Conservation (phyloP, 2,113 vertebrate species). For the Dromaius novaehollandiae region DNA sequence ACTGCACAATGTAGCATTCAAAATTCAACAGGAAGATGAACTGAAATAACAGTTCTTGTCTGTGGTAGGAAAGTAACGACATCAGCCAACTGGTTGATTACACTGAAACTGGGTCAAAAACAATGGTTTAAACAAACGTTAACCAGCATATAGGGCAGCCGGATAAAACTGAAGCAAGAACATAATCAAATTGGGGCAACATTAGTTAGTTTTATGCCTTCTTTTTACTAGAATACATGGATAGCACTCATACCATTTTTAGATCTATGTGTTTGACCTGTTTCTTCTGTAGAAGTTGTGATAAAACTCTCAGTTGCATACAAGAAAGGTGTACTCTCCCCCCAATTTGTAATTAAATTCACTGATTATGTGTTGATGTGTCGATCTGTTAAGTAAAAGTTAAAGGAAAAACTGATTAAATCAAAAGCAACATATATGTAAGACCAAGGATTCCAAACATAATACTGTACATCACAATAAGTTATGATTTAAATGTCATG, state of each 20-base stretch:
- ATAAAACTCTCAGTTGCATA: not conserved
- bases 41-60: not conserved
- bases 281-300: not conserved
- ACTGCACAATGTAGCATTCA: not conserved
- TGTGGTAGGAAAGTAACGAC: not conserved
- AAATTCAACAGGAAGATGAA: not conserved
- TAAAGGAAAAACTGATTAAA: not conserved
- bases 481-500: not conserved
- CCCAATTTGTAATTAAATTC: not conserved
- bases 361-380: not conserved
- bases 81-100: not conserved
- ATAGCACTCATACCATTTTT: not conserved
- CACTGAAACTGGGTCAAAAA: not conserved
- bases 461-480: not conserved
- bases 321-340: not conserved
- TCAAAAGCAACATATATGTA: not conserved
- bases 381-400: not conserved
- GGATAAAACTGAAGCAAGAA: not conserved
- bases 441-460: not conserved
- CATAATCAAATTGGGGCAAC: not conserved
- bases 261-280: not conserved
- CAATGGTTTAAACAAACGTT: not conserved
- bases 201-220: not conserved
- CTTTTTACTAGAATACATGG: not conserved
- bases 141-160: not conserved